These are phyloP conservation scores for Ramphastos sulfuratus DNA, from an alignment of 2,113 vertebrate genomes.

Conservation along the genomic window DNA sequence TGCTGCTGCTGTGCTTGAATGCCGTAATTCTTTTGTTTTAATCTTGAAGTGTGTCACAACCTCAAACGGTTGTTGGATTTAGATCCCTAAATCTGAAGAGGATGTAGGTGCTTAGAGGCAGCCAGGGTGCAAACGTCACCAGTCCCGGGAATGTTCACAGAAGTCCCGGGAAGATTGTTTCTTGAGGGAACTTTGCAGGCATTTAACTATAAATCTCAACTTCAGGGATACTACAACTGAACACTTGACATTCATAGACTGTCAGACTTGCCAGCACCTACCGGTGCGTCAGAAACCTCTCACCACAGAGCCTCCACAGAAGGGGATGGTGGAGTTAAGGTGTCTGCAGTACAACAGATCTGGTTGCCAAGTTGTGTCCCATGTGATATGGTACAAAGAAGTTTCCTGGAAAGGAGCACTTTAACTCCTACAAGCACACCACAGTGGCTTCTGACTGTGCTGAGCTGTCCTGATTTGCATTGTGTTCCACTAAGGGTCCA, in stretches of 20 bases:
- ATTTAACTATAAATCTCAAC: background rate
- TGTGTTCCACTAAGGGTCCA: background rate
- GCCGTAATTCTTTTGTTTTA: too few species aligned
- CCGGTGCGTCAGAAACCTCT: background rate
- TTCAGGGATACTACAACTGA: background rate
- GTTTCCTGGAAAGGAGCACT: background rate
- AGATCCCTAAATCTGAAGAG: background rate
- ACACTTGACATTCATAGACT: background rate
- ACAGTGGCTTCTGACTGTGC: background rate
- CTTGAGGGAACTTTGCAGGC: background rate
- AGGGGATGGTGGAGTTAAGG: background rate
- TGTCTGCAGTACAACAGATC: background rate
- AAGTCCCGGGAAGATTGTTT: background rate
- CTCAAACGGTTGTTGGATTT: background rate
- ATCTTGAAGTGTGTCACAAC: background rate
- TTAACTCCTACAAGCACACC: background rate
- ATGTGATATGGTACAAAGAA: background rate
- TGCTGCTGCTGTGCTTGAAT: background rate
- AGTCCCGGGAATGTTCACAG: background rate
- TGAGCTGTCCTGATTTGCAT: background rate
- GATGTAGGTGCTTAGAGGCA: fast-evolving
- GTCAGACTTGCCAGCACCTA: background rate
- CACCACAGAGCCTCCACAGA: background rate
- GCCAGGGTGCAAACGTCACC: background rate
- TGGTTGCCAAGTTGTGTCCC: background rate